Conservation (phyloP, 2,113 vertebrate genomes). For the Microcebus griseorufus region DNA sequence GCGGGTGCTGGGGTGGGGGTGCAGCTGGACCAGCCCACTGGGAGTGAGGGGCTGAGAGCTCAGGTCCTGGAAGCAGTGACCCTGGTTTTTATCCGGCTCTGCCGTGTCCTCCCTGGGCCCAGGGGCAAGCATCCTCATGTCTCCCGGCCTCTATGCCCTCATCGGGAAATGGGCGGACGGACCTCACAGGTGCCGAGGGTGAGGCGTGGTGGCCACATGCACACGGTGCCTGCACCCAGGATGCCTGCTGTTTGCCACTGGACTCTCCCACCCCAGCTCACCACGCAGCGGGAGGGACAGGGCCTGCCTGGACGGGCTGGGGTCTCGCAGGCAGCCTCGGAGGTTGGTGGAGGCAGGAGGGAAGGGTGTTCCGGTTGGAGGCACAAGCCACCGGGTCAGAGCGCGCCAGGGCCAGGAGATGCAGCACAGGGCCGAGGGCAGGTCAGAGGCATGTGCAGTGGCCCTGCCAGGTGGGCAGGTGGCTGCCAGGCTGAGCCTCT, state of each 20-base stretch:
- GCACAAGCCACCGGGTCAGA: neutral
- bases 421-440: rapidly evolving
- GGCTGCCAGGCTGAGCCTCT: neutral
- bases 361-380: neutral
- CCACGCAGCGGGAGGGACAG: neutral
- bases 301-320: neutral
- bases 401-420: rapidly evolving
- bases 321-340: neutral
- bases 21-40: too few relatives aligned
- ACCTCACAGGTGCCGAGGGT: neutral
- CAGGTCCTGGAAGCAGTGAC: neutral
- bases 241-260: neutral
- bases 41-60: neutral
- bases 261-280: neutral
- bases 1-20: neutral
- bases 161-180: rapidly evolving
- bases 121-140: rapidly evolving
- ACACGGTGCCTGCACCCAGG: neutral
- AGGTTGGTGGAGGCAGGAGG: neutral
- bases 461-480: neutral
- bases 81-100: neutral
- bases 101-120: too few relatives aligned
- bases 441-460: neutral
- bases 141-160: neutral
- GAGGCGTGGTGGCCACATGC: neutral